Evolutionary conservation across 2,888 invertebrate genomes (phyloP).

Genomic region (Drosophila setosimentum): DNA sequence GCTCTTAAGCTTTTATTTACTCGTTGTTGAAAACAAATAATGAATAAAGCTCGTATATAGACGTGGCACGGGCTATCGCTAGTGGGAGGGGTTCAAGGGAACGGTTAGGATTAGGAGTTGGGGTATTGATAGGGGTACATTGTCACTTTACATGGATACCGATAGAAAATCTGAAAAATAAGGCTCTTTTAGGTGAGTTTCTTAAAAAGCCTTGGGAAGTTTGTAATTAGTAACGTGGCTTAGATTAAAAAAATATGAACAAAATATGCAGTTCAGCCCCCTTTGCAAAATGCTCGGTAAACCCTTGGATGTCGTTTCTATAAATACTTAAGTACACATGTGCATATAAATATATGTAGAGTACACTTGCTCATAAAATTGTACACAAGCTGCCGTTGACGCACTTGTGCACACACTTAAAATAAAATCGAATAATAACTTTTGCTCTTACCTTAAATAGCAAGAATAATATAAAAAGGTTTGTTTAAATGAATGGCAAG

Average conservation of each 20-base stretch:
- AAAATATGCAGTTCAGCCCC: not conserved
- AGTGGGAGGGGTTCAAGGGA: not conserved
- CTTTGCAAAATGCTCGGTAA: not conserved
- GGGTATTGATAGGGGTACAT: not conserved
- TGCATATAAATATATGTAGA: not conserved
- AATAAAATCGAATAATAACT: not conserved
- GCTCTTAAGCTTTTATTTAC: constrained; percentile 38
- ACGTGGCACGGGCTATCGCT: not conserved
- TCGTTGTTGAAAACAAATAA: constrained; percentile 43
- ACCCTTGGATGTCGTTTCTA: not conserved
- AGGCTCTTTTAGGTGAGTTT: not conserved
- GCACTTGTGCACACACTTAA: not conserved
- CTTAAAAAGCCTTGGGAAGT: accelerated
- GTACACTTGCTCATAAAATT: not conserved
- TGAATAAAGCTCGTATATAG: constrained; percentile 14
- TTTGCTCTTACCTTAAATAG: not conserved
- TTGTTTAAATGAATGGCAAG: constrained; percentile 3
- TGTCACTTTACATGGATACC: not conserved
- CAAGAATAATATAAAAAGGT: not conserved
- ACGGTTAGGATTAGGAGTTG: not conserved
- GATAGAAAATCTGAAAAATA: not conserved
- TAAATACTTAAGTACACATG: not conserved
- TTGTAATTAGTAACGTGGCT: not conserved
- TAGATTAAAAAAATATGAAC: not conserved
- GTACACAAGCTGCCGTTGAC: not conserved